A percentile compares a stretch with the other conserved stretches of the same genome.
Conservation (phyloP, 2,113 vertebrate genomes). For the Helogale parvula region DNA sequence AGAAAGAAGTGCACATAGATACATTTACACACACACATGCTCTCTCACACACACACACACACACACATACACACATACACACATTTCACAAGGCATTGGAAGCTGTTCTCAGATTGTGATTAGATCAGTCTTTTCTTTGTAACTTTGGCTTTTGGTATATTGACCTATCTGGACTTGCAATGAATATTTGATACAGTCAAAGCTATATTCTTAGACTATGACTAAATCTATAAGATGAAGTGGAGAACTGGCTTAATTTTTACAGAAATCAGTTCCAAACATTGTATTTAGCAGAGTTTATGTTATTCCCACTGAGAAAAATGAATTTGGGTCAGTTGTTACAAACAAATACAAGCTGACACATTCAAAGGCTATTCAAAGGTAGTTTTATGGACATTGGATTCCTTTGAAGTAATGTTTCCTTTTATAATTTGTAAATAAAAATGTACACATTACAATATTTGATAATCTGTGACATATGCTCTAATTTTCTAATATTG, state of each 20-base stretch:
- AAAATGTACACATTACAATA: background rate
- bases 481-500: background rate
- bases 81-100: background rate
- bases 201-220: background rate
- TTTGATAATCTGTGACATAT: background rate
- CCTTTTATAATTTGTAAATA: background rate
- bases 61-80: background rate
- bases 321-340: background rate
- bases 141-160: background rate
- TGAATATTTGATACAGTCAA: background rate
- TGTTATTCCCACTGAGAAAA: background rate
- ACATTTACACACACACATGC: background rate
- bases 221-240: background rate
- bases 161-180: background rate
- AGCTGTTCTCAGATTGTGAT: background rate
- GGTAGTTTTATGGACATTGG: background rate
- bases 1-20: background rate
- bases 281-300: background rate
- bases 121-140: background rate
- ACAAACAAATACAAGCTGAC: background rate
- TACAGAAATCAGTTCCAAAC: conserved; percentile 7
- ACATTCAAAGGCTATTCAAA: background rate
- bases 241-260: background rate
- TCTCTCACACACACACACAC: background rate
- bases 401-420: conserved; percentile 29